Conservation (phyloP, 2,113 vertebrate genomes). For the Petroica traversi region DNA sequence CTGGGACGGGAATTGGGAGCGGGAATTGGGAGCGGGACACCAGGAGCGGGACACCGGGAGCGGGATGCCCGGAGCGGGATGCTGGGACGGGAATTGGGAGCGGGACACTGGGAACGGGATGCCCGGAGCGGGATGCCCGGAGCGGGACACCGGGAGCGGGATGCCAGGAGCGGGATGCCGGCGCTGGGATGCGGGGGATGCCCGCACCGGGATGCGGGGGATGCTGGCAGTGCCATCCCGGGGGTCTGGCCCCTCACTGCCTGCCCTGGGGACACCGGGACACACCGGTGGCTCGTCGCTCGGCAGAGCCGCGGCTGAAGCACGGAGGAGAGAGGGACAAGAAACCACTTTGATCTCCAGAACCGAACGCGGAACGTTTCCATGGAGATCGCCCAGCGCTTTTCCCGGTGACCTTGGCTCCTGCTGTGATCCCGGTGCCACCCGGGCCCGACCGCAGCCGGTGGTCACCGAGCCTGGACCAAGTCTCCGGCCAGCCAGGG, state of each 20-base stretch:
- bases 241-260: not conserved
- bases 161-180: too few relatives aligned
- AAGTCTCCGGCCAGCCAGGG: not conserved
- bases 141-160: not conserved
- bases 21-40: not conserved
- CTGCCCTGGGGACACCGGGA: not conserved
- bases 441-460: fast-evolving
- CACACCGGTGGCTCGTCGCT: not conserved
- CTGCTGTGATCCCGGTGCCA: not conserved
- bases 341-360: not conserved
- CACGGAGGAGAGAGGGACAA: not conserved
- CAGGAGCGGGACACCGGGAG: not conserved
- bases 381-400: not conserved
- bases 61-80: not conserved
- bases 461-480: not conserved
- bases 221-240: not conserved
- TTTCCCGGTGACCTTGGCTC: not conserved
- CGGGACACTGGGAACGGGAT: too few relatives aligned
- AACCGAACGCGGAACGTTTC: not conserved
- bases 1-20: not conserved
- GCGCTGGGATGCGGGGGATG: too few relatives aligned
- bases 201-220: not conserved
- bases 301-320: not conserved
- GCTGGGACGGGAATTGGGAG: not conserved
- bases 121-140: not conserved